Evolutionary conservation across 2,797 vertebrate genomes (phyloP).

Genomic region (Peromyscus aztecus): DNA sequence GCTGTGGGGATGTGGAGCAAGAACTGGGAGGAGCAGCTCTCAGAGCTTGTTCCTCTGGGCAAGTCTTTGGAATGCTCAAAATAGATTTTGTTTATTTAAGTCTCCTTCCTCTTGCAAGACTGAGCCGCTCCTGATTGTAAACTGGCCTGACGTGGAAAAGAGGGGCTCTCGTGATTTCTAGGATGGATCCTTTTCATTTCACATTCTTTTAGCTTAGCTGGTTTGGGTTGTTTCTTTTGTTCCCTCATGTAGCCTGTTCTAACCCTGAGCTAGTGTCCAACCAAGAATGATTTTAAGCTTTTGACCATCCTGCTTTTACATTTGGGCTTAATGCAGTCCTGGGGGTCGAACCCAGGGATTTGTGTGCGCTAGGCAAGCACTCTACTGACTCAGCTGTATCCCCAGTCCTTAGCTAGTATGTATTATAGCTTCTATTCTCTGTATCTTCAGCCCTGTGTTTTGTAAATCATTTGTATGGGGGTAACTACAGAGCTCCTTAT

Average conservation of each 20-base stretch:
- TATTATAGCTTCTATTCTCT: slow-evolving; percentile 15
- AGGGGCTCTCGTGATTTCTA: slow-evolving; percentile 33
- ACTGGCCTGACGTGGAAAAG: neutral
- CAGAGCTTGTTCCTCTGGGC: slow-evolving; percentile 33
- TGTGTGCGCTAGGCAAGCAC: neutral
- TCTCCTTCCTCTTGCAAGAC: slow-evolving; percentile 3
- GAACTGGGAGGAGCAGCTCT: slow-evolving; percentile 27
- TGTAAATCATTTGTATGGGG: neutral
- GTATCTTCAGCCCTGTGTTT: slow-evolving; percentile 9
- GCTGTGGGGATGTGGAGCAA: neutral
- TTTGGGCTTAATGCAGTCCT: neutral
- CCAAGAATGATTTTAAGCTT: neutral
- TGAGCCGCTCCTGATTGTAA: slow-evolving; percentile 61
- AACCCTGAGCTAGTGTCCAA: neutral
- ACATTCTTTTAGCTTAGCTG: slow-evolving; percentile 46
- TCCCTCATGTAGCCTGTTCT: neutral
- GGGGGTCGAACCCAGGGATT: neutral
- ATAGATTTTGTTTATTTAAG: slow-evolving; percentile 63
- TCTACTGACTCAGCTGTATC: neutral
- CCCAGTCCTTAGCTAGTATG: neutral
- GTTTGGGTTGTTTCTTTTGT: neutral
- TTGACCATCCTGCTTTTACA: neutral
- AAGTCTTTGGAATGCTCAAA: slow-evolving; percentile 57
- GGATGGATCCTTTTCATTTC: slow-evolving; percentile 47
- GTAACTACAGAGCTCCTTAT: neutral